Evolutionary conservation across 2,797 vertebrate genomes (phyloP), one percentile per base, ranked within the genome.

Genomic region (Enteromius unitaeniatus): DNA sequence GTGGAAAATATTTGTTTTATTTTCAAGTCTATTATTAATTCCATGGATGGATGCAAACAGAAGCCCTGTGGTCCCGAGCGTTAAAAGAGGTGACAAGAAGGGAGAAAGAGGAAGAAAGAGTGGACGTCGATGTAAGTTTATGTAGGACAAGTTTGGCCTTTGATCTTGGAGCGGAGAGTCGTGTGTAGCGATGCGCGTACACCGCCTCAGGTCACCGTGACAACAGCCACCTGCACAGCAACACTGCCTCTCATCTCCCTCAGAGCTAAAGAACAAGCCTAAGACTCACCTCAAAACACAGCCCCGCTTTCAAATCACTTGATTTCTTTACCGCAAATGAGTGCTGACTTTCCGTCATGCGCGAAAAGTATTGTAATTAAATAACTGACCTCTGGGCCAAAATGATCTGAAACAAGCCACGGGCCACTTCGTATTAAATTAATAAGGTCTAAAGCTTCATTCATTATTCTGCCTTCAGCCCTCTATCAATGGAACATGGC

Each of bases 361-460:
- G 70, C 42, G 26, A 62, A 79, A 79, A 82, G 34, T 58, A 40
- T 45, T 64, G 72, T 86, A 78, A 88, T 88, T 86, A 88, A 88
- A 85, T 31, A 65, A 78, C 28, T 87, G 85, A 87, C 84, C 87
- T 81, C 75, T 78, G 83, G 87, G 83, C 85, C 47, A 72, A 79
- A 79, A 47, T 85, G 26, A 86, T 73, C 76, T 62, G 49, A 79
- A 81, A 67, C 78, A 73, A 87, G 78, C 88, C 82, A 49, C 77
- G 69, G 70, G 81, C 85, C 72, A 77, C 85, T 55, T 31, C 40
- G 67, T 83, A 75, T 78, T 79, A 85, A 86, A 81, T 86, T 78
- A 81, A 83, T 81, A 86, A 80, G 60, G 68, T 76, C 83, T 55
- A 74, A 49, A 74, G 62, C 69, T 81, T 75, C 78, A 86, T 86